A percentile compares a stretch with the other conserved stretches of the same genome.
phyloP scores from a whole-genome alignment of 1,140 invertebrate genomes.

The Aphaenogaster rudis region DNA sequence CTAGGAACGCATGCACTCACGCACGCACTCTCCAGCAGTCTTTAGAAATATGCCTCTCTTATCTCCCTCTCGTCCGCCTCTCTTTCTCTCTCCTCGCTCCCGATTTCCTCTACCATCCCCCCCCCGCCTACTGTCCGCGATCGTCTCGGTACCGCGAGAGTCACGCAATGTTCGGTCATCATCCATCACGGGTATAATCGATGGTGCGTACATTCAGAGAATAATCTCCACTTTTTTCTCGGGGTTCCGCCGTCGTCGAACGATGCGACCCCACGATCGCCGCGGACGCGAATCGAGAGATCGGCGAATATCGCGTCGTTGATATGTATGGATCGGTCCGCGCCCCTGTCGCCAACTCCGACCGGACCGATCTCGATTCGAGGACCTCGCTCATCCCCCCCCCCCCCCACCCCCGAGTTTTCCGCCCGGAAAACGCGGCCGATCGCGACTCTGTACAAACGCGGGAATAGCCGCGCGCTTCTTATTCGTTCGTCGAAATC shows the following conservation, averaged over 20 bases:
- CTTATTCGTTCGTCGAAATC: conserved; percentile 1
- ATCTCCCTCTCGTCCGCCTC: conserved; percentile 1
- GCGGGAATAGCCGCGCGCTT: not conserved
- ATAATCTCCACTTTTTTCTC: not conserved
- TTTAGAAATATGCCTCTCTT: conserved; percentile 84
- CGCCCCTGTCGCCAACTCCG: conserved; percentile 17
- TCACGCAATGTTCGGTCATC: conserved; percentile 32
- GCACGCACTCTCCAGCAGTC: conserved; percentile 85
- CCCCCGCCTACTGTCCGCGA: conserved; percentile 28
- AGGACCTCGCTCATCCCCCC: not conserved
- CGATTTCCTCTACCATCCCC: conserved; percentile 3
- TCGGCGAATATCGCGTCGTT: conserved; percentile 63
- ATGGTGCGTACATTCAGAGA: conserved; percentile 41
- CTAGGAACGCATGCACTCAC: conserved; percentile 82
- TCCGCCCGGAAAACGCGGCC: not conserved
- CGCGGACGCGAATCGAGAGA: conserved; percentile 24
- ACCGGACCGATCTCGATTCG: conserved; percentile 47
- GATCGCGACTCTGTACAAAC: conserved; percentile 31
- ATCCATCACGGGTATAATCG: conserved; percentile 12
- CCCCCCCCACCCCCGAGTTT: not conserved
- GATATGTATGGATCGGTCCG: conserved; percentile 72
- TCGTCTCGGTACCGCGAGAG: conserved; percentile 50
- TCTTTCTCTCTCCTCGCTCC: conserved; percentile 16
- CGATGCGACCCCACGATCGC: conserved; percentile 42
- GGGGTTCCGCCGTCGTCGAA: conserved; percentile 30